These are phyloP conservation scores for Gephyroberyx darwinii DNA, from an alignment of 2,797 vertebrate genomes.

Conservation along the genomic window DNA sequence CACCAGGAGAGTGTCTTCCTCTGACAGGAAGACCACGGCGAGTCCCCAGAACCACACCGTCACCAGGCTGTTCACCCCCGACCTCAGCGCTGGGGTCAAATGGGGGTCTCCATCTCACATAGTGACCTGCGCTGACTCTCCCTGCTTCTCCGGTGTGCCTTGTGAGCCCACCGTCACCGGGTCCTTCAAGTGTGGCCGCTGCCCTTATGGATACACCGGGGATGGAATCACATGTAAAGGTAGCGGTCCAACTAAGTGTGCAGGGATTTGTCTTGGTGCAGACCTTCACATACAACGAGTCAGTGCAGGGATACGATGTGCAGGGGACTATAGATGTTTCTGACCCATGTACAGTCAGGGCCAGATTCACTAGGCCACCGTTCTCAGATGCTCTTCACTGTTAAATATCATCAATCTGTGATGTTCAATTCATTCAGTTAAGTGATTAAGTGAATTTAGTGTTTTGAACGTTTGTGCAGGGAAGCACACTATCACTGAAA, in stretches of 20 bases:
- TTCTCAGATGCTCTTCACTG: too few relatives aligned
- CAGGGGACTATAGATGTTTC: too few relatives aligned
- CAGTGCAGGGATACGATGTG: too few relatives aligned
- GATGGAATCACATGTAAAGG: conserved; percentile 88
- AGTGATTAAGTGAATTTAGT: too few relatives aligned
- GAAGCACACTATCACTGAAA: too few relatives aligned
- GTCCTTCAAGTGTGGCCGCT: conserved; percentile 82
- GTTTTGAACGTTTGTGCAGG: too few relatives aligned
- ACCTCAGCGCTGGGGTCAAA: conserved; percentile 42
- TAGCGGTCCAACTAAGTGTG: conserved; percentile 51
- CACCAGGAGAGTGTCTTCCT: conserved; percentile 36
- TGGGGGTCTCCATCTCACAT: conserved; percentile 37
- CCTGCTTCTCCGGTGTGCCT: conserved; percentile 86
- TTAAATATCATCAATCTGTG: too few relatives aligned
- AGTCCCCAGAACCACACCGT: conserved; percentile 40
- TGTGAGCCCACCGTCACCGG: conserved; percentile 80
- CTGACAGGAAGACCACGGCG: conserved; percentile 49
- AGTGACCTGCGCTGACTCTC: conserved; percentile 78
- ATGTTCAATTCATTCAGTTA: too few relatives aligned
- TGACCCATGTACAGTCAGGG: too few relatives aligned
- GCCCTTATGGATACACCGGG: conserved; percentile 86
- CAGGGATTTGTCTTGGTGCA: too few relatives aligned
- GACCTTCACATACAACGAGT: too few relatives aligned
- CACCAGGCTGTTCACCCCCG: conserved; percentile 54
- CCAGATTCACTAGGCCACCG: too few relatives aligned